Base-by-base conservation (phyloP, 2,888 invertebrate genomes). In the Masnerella sp. region DNA sequence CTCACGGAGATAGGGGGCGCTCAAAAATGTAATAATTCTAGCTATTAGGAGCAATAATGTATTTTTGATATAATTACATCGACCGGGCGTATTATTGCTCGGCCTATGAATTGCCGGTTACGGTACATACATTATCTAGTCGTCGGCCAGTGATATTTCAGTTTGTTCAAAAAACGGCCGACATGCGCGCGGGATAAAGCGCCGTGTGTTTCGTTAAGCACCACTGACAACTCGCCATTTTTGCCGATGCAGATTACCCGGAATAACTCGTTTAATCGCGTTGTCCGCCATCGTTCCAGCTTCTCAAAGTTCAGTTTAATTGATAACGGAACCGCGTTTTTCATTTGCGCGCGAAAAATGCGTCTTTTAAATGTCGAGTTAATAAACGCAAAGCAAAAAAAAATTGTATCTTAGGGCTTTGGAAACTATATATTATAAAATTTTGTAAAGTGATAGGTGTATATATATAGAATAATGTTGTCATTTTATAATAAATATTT, bases 101-200 rank as follows among this genome's bases (percentile, higher is more conserved):
- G 36, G 47, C 36, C 17, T 34, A 59, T 68, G 68, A 68, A 68
- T 68, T 59, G 61, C 52, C 22, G 32, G 52, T 52, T 68, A 59
- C 52, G 59, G 68, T 59, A 68, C 52, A 68, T 68, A 68, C 49
- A 61, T 68, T 68, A 68, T 59, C 59, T 52, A 59, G 45, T 61
- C 59, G 59, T 59, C 68, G 59, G 30, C 14, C 67, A 43, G 59
- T 49, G 51, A 68, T 68, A 68, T 45, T 68, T 59, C 59, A 68
- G 34, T 14, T 42, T 18, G 28, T 51, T 34, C 34, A 32, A 68
- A 58, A 67, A 43, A 14, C 1, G 1, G 11, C 20, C n/a, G 43
- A 52, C 58, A 22, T 17, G 15, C n/a, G 20, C 14, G 28, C 36
- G 49, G 22, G 49, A 59, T 68, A 52, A 59, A 68, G 14, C 58